Conservation (phyloP, 2,888 invertebrate genomes). For the Pyrrhia umbra region DNA sequence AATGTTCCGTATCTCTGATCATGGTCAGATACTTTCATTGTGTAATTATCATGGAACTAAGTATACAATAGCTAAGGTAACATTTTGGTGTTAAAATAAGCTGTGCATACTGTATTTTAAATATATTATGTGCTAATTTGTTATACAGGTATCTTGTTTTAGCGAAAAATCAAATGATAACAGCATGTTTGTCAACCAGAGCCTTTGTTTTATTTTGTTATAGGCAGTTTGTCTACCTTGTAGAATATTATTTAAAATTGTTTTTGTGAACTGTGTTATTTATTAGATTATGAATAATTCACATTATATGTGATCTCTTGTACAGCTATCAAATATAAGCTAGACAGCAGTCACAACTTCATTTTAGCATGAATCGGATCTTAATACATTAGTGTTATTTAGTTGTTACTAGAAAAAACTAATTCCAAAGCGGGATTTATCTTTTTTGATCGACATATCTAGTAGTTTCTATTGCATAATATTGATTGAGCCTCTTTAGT, state of each 20-base stretch:
- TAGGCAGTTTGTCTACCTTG: slow-evolving; percentile 61
- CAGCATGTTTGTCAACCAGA: slow-evolving; percentile 34
- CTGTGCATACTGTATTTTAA: slow-evolving; percentile 53
- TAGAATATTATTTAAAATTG: slow-evolving; percentile 48
- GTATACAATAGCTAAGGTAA: slow-evolving; percentile 60
- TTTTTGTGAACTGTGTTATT: slow-evolving; percentile 50
- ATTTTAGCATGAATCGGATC: slow-evolving; percentile 44
- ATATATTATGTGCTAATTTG: slow-evolving; percentile 50
- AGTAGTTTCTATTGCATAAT: slow-evolving; percentile 58
- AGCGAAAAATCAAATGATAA: slow-evolving; percentile 31
- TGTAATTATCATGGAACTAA: slow-evolving; percentile 48
- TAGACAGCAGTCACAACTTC: slow-evolving; percentile 41
- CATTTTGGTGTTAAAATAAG: slow-evolving; percentile 56
- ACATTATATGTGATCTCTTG: slow-evolving; percentile 49
- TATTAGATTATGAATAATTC: slow-evolving; percentile 42
- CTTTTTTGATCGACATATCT: slow-evolving; percentile 55
- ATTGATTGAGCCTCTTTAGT: slow-evolving; percentile 42
- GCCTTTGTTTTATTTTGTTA: slow-evolving; percentile 53
- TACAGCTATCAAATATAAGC: slow-evolving; percentile 46
- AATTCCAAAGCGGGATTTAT: slow-evolving; percentile 42
- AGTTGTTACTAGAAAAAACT: slow-evolving; percentile 47
- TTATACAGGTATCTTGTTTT: slow-evolving; percentile 58
- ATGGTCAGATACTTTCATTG: slow-evolving; percentile 33
- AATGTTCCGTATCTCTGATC: slow-evolving; percentile 41
- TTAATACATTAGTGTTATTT: slow-evolving; percentile 59